Evolutionary conservation across 2,113 vertebrate species (phyloP).

Genomic region (Mormyrus lacerda): DNA sequence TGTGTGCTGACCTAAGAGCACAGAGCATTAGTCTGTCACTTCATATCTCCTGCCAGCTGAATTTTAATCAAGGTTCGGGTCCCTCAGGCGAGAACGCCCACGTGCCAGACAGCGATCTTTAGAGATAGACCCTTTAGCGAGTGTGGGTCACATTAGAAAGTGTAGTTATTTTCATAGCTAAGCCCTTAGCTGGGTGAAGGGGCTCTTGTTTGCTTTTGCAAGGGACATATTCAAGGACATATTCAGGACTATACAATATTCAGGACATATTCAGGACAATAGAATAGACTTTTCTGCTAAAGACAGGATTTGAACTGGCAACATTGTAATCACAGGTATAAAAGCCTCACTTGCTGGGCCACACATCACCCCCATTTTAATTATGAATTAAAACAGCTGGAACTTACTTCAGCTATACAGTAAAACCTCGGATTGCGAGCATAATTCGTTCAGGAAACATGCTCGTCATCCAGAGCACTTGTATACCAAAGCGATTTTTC

Average conservation of each 20-base stretch:
- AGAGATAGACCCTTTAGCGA: slow-evolving; percentile 14
- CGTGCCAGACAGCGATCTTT: slow-evolving; percentile 31
- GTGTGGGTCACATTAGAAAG: slow-evolving; percentile 4
- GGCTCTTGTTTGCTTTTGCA: not conserved
- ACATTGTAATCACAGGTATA: too few species aligned
- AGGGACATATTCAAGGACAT: too few species aligned
- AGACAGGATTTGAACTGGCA: too few species aligned
- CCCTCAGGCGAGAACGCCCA: slow-evolving; percentile 25
- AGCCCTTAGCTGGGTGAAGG: not conserved
- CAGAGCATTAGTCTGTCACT: slow-evolving; percentile 72
- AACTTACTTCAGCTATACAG: not conserved
- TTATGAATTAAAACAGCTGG: not conserved
- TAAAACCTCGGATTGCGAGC: too few species aligned
- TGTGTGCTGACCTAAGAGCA: slow-evolving; percentile 77
- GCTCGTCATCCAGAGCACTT: too few species aligned
- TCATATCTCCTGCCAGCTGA: slow-evolving; percentile 70
- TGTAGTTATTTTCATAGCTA: not conserved
- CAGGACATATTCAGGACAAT: not conserved
- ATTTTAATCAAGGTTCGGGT: slow-evolving; percentile 67
- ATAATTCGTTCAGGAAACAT: too few species aligned
- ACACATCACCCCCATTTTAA: not conserved
- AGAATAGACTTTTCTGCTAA: not conserved
- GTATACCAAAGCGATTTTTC: too few species aligned
- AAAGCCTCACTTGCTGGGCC: not conserved
- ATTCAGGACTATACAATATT: too few species aligned